Evolutionary conservation across 2,797 vertebrate species (phyloP).

Genomic region (Basileuterus tristriatus): DNA sequence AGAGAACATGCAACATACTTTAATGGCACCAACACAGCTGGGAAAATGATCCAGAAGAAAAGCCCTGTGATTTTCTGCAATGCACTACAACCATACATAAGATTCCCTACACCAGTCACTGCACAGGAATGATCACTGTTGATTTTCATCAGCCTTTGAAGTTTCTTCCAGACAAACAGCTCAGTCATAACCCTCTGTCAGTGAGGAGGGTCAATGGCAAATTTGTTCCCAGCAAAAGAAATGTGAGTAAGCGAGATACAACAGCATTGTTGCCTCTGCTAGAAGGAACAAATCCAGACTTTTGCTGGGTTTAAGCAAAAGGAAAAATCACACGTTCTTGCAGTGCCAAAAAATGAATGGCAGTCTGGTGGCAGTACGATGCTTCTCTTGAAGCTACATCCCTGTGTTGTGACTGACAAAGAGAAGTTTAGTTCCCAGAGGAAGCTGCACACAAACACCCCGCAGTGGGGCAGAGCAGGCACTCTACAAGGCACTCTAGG

Average conservation of each 20-base stretch:
- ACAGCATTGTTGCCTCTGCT: background rate
- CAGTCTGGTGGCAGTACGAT: conserved; percentile 19
- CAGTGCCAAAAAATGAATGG: conserved; percentile 14
- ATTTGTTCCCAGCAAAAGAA: background rate
- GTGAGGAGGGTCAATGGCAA: background rate
- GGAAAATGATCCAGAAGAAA: background rate
- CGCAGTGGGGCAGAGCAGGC: background rate
- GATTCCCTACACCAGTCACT: background rate
- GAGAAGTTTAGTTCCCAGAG: background rate
- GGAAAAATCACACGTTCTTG: background rate
- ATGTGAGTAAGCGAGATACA: background rate
- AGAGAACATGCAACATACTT: background rate
- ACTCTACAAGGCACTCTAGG: fast-evolving
- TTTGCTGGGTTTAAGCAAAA: background rate
- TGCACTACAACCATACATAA: background rate
- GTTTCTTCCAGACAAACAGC: background rate
- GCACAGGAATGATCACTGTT: background rate
- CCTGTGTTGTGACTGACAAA: conserved; percentile 9
- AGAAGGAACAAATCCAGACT: background rate
- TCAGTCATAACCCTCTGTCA: background rate
- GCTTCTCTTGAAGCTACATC: background rate
- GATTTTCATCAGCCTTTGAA: background rate
- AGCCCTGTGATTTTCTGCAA: background rate
- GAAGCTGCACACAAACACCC: background rate
- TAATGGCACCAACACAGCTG: background rate